Base-by-base conservation (phyloP, 2,888 invertebrate species). In the Nephrotoma guestfalica region DNA sequence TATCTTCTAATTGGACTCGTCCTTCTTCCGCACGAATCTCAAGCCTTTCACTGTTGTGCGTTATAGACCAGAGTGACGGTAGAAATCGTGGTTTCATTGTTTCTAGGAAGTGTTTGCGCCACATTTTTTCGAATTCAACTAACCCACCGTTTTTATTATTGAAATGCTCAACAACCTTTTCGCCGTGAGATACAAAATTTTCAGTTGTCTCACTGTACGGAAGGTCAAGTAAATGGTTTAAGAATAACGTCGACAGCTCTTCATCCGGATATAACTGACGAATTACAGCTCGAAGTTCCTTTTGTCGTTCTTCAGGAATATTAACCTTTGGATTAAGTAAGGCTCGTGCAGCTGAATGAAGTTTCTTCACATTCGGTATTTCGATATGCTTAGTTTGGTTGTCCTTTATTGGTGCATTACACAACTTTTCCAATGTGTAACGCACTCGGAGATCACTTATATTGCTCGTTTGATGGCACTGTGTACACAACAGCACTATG, bases 51-150 rank as follows among this genome's bases (percentile, higher is more conserved):
- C 94, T 94, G 90, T 94, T 94, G 90, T 96, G 95, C 88, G 93
- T 94, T 40, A 96, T 92, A 41, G 96, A 96, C 97, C 97, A 97
- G 86, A 95, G 91, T 1, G 93, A 91, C 0, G 97, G 97, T 90
- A 97, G 91, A 91, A 92, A 93, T 88, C 92, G 91, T 0, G 97
- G 97, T 86, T 93, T 90, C 96, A 97, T 96, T 1, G 93, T 92
- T 0, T 91, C 90, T 2, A 97, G 89, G 90, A 97, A 97, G 90
- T 96, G 95, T 88, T 94, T 92, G 9, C 97, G 91, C 96, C 97
- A 97, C 87, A 94, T 89, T 88, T 93, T 93, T 90, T 97, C 96
- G 86, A 97, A 92, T 85, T 92, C 92, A 2, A 95, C 91, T 15
- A 97, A 91, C 0, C 95, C 95, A 1, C 93, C 93, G 88, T 92